These are phyloP conservation scores for Antennarius striatus DNA, from an alignment of 2,113 vertebrate genomes.

Conservation along the genomic window DNA sequence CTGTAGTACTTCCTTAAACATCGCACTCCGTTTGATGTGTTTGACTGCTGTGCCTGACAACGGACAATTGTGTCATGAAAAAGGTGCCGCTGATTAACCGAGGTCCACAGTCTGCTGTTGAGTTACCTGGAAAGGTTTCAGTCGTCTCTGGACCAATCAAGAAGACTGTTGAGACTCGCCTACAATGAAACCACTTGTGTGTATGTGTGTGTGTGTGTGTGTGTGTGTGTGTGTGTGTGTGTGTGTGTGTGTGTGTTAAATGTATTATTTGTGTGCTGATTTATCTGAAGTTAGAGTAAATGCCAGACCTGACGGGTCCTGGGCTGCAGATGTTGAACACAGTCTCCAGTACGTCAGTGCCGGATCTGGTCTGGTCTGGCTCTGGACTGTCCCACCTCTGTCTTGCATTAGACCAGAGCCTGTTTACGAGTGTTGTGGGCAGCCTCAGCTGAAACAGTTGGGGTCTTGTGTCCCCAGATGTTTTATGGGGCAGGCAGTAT, in stretches of 20 bases:
- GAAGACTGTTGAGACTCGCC: constrained; percentile 39
- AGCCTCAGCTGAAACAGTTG: constrained; percentile 69
- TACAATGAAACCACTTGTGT: constrained; percentile 40
- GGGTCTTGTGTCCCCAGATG: constrained; percentile 75
- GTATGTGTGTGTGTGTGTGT: constrained; percentile 48
- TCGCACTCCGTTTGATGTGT: constrained; percentile 70
- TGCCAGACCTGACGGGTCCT: constrained; percentile 35
- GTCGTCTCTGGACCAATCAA: constrained; percentile 54
- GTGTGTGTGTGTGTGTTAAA: no score
- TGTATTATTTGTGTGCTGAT: constrained; percentile 64
- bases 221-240: constrained; percentile 46
- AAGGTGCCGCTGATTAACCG: constrained; percentile 46
- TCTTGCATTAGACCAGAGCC: constrained; percentile 69
- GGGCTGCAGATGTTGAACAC: constrained; percentile 18
- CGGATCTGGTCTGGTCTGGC: constrained; percentile 42
- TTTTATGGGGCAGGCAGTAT: constrained; percentile 70
- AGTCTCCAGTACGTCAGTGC: constrained; percentile 14
- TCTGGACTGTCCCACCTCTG: constrained; percentile 53
- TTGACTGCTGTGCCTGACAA: constrained; percentile 53
- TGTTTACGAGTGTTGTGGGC: constrained; percentile 65
- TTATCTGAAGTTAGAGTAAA: constrained; percentile 60
- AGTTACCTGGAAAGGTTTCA: constrained; percentile 67
- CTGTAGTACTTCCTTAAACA: constrained; percentile 48
- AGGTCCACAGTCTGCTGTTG: constrained; percentile 46
- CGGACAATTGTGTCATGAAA: constrained; percentile 28